These are phyloP conservation scores for Pterocles gutturalis DNA, from an alignment of 2,113 vertebrate species.

Conservation along the genomic window DNA sequence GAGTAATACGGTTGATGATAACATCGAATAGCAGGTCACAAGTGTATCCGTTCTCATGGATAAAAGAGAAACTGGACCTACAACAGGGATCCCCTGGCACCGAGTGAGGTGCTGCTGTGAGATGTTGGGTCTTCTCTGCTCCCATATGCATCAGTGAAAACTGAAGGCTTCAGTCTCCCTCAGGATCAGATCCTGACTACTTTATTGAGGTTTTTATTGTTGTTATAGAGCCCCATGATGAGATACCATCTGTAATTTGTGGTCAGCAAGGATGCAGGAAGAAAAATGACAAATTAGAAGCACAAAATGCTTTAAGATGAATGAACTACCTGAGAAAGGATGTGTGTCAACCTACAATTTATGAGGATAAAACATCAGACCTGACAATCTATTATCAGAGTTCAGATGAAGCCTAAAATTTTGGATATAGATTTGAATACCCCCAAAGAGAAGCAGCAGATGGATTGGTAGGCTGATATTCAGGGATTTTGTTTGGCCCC, in stretches of 20 bases:
- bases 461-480: slow-evolving; percentile 27
- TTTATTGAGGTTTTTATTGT: slow-evolving; percentile 23
- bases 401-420: slow-evolving; percentile 70
- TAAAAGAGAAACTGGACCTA: background rate
- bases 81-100: background rate
- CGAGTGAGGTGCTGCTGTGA: background rate
- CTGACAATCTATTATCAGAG: slow-evolving; percentile 68
- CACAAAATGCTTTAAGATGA: slow-evolving; percentile 48
- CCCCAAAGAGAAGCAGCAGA: slow-evolving; percentile 36
- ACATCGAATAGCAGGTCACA: background rate
- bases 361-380: slow-evolving; percentile 53
- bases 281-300: slow-evolving; percentile 69
- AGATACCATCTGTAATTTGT: slow-evolving; percentile 65
- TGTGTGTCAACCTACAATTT: slow-evolving; percentile 65
- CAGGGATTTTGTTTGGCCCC: slow-evolving; percentile 29
- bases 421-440: slow-evolving; percentile 66
- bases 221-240: slow-evolving; percentile 38
- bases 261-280: slow-evolving; percentile 32
- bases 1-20: background rate
- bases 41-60: background rate
- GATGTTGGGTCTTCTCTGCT: background rate
- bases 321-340: slow-evolving; percentile 62
- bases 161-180: background rate
- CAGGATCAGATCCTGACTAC: background rate
- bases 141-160: background rate